Evolutionary conservation across 2,113 vertebrate genomes (phyloP).

Genomic region (Hypocryptadius cinnamomeus): DNA sequence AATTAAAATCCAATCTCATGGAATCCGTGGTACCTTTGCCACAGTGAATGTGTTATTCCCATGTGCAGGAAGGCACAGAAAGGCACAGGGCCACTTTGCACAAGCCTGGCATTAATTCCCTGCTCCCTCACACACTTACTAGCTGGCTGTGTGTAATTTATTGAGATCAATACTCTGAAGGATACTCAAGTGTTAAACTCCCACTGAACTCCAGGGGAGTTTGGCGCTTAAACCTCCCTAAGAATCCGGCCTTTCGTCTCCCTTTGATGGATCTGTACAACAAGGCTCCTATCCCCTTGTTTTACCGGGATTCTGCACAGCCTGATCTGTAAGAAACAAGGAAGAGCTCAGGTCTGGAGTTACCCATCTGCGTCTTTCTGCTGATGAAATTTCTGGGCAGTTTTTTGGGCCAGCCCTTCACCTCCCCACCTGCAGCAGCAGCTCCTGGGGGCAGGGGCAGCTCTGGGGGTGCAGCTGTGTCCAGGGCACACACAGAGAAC

Average conservation of each 20-base stretch:
- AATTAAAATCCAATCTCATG: not conserved
- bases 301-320: not conserved
- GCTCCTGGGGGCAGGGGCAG: not conserved
- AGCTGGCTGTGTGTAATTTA: not conserved
- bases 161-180: not conserved
- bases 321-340: not conserved
- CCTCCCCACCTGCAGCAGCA: not conserved
- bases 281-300: not conserved
- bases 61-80: not conserved
- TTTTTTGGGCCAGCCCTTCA: not conserved
- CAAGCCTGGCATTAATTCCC: not conserved
- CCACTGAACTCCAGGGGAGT: not conserved
- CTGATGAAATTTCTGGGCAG: not conserved
- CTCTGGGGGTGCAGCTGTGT: not conserved
- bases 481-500: not conserved
- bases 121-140: not conserved
- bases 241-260: not conserved
- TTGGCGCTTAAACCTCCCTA: not conserved
- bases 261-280: not conserved
- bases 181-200: not conserved
- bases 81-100: not conserved
- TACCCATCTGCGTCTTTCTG: not conserved
- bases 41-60: not conserved
- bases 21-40: not conserved
- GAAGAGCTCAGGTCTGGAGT: not conserved